Base-by-base conservation (phyloP, 2,113 vertebrate species). In the Oryzias javanicus region DNA sequence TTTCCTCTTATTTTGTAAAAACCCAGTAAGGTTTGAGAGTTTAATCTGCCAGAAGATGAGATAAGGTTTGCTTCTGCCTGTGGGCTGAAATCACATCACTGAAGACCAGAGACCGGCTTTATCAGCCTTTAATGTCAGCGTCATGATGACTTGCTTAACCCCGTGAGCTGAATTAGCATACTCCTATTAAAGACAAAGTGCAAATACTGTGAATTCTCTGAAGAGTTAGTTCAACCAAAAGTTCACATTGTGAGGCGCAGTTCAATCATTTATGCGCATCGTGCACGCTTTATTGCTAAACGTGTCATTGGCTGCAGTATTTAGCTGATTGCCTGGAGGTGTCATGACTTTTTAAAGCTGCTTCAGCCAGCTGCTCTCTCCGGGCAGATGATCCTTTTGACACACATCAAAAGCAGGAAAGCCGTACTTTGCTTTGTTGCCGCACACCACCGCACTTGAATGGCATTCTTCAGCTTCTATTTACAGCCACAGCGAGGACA, bases 211-310 rank as follows among this genome's bases (percentile, higher is more conserved):
- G n/a, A 47, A 19, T 47, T 6, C 13, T 55, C 24, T 63, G 45
- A 18, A 29, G 49, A 29, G 49, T 25, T 29, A 50, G 49, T 10
- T 42, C 44, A 18, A 63, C 45, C 4, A 71, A 70, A 60, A 59
- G 60, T 72, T 75, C 67, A 72, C 56, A 65, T 16, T 60, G 15
- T 56, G 49, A 74, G 61, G 55, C 70, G 67, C 56, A 24, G 22
- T 64, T 82, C 29, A 80, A 76, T 71, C 69, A 82, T 84, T 67
- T 18, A 84, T 71, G 49, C 42, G 51, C 55, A 67, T 74, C 52
- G 80, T 81, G 75, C 80, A 78, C 80, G 40, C 46, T 71, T 76
- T 67, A 67, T 55, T 60, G 18, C 63, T 15, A 12, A 51, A 70
- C 52, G 67, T 71, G 58, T 77, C 67, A 66, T 48, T 64, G 72